phyloP scores from a whole-genome alignment of 2,113 vertebrate genomes.

The Labeo rohita region DNA sequence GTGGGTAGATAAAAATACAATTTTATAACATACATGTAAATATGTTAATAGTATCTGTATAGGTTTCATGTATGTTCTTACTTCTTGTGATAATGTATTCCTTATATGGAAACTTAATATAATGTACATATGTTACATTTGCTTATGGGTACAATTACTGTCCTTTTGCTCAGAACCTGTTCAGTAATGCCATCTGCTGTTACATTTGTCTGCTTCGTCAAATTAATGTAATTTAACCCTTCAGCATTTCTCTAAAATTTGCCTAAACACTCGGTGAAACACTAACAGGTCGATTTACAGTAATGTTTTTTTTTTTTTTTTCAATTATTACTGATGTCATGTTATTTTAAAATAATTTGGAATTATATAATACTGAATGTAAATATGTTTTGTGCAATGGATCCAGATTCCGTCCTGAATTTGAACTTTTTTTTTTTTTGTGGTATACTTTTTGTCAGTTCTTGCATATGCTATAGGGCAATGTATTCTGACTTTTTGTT shows the following conservation, averaged over 20 bases:
- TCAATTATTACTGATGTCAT: neutral
- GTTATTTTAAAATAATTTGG: neutral
- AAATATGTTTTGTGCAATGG: neutral
- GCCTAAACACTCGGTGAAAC: no score
- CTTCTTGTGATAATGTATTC: no score
- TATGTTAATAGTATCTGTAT: no score
- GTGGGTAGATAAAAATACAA: no score
- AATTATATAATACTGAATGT: neutral
- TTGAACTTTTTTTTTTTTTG: neutral
- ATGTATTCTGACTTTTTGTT: no score
- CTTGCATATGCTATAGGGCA: no score
- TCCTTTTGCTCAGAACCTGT: neutral
- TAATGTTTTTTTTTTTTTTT: neutral
- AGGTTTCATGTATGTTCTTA: no score
- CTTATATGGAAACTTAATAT: no score
- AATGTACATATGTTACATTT: no score
- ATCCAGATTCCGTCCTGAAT: neutral
- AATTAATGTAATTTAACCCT: neutral
- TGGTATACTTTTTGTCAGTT: no score
- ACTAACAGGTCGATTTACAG: neutral
- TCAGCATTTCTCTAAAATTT: no score
- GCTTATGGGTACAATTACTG: neutral
- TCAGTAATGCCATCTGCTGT: neutral
- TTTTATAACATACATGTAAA: no score
- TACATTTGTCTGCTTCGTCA: neutral